Conservation (phyloP, 1,140 invertebrate species). For the Drosophila quadrilineata region DNA sequence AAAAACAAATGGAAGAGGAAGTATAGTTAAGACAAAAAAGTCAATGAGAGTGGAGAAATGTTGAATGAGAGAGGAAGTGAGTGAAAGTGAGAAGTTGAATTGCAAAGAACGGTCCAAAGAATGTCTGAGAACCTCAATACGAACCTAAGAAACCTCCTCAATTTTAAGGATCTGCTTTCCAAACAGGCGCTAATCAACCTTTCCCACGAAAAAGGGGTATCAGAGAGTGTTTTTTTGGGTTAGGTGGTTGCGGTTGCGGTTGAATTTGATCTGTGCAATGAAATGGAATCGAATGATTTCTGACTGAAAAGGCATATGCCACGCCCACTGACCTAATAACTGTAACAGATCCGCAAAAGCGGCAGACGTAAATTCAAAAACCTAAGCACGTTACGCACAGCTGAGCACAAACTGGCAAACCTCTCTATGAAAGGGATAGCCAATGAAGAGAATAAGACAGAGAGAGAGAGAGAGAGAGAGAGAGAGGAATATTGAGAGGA, state of each 20-base stretch:
- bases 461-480: not conserved
- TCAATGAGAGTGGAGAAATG: not conserved
- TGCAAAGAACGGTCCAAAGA: too few relatives aligned
- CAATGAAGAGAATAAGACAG: not conserved
- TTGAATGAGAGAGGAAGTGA: too few relatives aligned
- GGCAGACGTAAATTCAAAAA: too few relatives aligned
- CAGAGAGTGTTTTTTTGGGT: too few relatives aligned
- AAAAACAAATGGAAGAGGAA: not conserved
- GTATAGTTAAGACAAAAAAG: not conserved
- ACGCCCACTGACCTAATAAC: not conserved
- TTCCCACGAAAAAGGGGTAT: too few relatives aligned
- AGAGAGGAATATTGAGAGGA: too few relatives aligned
- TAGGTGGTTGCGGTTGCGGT: too few relatives aligned
- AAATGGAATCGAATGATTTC: not conserved
- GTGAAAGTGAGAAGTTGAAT: too few relatives aligned
- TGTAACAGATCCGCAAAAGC: slow-evolving; percentile 1
- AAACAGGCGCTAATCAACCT: too few relatives aligned
- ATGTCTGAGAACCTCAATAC: too few relatives aligned
- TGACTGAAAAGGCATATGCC: not conserved
- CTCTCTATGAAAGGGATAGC: not conserved
- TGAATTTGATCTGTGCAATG: slow-evolving; percentile 1
- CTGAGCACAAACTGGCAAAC: not conserved
- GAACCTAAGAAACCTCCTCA: too few relatives aligned
- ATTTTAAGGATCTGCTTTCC: too few relatives aligned
- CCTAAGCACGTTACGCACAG: slow-evolving; percentile 8